Percentiles rank a stretch among this genome's conserved stretches.
phyloP scores from a whole-genome alignment of 1,140 invertebrate genomes.

The Antheraea mylitta region DNA sequence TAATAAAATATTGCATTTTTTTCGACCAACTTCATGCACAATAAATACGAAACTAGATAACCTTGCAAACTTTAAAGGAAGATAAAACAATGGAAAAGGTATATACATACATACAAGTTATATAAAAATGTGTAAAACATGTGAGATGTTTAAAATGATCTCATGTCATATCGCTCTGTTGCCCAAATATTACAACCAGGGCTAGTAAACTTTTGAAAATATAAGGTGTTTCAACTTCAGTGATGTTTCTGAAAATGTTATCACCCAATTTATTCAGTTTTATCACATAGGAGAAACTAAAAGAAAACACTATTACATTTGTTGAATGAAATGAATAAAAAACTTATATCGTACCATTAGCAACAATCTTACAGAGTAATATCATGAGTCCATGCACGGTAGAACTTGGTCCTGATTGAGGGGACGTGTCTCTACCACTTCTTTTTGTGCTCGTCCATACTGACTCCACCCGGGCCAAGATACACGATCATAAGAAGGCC shows the following conservation, averaged over 20 bases:
- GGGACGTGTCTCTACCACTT: slow-evolving; percentile 87
- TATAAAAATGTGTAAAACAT: too few species aligned
- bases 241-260: not conserved
- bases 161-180: too few species aligned
- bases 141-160: too few species aligned
- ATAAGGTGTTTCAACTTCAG: too few species aligned
- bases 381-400: slow-evolving; percentile 12
- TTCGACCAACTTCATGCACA: too few species aligned
- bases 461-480: slow-evolving; percentile 98
- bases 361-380: slow-evolving; percentile 29
- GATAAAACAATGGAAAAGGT: too few species aligned
- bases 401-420: slow-evolving; percentile 11
- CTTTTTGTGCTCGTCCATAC: slow-evolving; percentile 99
- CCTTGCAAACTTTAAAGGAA: too few species aligned
- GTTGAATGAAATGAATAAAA: slow-evolving; percentile 19
- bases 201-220: too few species aligned
- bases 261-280: not conserved
- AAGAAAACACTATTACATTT: not conserved
- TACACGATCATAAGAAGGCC: slow-evolving; percentile 99
- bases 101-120: too few species aligned
- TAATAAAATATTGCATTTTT: too few species aligned
- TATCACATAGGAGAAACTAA: not conserved
- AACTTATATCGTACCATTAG: slow-evolving; percentile 20
- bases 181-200: too few species aligned
- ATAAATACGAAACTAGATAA: too few species aligned